Conservation (phyloP, 2,888 invertebrate species). For the Herminia tarsipennalis region DNA sequence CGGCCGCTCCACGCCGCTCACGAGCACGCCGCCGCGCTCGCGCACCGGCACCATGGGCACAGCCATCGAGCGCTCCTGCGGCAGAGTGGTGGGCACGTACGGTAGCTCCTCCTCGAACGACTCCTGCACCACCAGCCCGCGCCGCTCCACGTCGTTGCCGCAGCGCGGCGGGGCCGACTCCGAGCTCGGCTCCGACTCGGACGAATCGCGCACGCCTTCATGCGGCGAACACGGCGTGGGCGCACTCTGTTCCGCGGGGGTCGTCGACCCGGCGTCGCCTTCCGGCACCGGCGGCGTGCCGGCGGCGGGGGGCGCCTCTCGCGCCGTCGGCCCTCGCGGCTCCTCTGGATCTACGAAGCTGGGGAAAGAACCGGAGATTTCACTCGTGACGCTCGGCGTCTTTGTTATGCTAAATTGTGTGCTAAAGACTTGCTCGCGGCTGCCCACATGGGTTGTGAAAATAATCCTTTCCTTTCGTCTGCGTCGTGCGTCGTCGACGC, state of each 20-base stretch:
- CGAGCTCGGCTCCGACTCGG: conserved; percentile 88
- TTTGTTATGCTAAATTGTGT: conserved; percentile 88
- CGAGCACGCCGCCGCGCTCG: conserved; percentile 70
- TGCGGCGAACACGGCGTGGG: conserved; percentile 26
- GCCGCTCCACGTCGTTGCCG: conserved; percentile 88
- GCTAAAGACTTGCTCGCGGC: conserved; percentile 89
- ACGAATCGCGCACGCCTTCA: conserved; percentile 77
- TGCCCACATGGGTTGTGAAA: conserved; percentile 89
- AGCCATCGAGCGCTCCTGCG: conserved; percentile 92
- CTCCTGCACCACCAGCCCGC: conserved; percentile 90
- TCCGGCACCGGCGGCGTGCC: conserved; percentile 24
- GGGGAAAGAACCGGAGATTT: conserved; percentile 82
- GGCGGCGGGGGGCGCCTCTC: conserved; percentile 34
- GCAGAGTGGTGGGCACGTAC: conserved; percentile 95
- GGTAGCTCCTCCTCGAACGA: conserved; percentile 95
- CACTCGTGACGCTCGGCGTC: conserved; percentile 87
- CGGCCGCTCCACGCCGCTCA: conserved; percentile 79
- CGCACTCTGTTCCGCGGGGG: neutral
- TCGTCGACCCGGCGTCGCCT: conserved; percentile 30
- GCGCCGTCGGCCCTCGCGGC: conserved; percentile 36
- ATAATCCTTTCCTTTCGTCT: conserved; percentile 79
- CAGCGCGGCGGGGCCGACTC: conserved; percentile 73
- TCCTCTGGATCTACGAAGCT: conserved; percentile 87
- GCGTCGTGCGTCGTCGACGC: conserved; percentile 38
- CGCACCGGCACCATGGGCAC: conserved; percentile 92